A percentile compares a stretch with the other conserved stretches of the same genome.
Conservation (phyloP, 2,113 vertebrate species). For the Ptychochromis oligacanthus region DNA sequence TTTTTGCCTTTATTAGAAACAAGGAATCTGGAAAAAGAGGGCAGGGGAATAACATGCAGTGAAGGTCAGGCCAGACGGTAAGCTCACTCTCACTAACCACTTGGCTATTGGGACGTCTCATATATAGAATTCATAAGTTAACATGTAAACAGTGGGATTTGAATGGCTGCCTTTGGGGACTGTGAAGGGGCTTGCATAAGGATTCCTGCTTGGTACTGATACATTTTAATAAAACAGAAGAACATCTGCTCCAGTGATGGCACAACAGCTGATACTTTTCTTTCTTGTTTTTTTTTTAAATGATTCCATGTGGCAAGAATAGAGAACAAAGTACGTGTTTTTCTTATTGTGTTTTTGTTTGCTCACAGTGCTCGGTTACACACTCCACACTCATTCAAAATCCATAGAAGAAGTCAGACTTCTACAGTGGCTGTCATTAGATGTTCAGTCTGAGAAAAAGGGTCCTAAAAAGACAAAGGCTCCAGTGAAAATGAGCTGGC, state of each 20-base stretch:
- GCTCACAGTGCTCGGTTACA: neutral
- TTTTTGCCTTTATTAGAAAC: too few species aligned
- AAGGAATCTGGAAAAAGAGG: too few species aligned
- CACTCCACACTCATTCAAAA: neutral
- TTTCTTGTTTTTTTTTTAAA: neutral
- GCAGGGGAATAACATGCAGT: too few species aligned
- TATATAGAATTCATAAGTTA: neutral
- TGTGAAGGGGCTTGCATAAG: neutral
- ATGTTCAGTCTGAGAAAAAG: neutral
- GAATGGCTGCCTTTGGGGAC: neutral
- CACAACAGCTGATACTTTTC: too few species aligned
- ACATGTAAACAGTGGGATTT: neutral
- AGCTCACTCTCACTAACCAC: neutral
- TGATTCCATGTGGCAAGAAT: neutral
- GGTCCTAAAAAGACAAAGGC: too few species aligned
- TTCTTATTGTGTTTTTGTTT: neutral
- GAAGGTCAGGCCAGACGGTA: too few species aligned
- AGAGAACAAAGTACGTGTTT: neutral
- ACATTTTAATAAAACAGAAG: neutral
- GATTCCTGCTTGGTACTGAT: neutral
- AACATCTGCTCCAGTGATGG: neutral
- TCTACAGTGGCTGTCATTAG: neutral
- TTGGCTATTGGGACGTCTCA: neutral
- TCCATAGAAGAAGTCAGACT: neutral
- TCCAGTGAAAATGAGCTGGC: neutral